Evolutionary conservation across 2,888 invertebrate species (phyloP).

Genomic region (Agonopterix subpropinquella): DNA sequence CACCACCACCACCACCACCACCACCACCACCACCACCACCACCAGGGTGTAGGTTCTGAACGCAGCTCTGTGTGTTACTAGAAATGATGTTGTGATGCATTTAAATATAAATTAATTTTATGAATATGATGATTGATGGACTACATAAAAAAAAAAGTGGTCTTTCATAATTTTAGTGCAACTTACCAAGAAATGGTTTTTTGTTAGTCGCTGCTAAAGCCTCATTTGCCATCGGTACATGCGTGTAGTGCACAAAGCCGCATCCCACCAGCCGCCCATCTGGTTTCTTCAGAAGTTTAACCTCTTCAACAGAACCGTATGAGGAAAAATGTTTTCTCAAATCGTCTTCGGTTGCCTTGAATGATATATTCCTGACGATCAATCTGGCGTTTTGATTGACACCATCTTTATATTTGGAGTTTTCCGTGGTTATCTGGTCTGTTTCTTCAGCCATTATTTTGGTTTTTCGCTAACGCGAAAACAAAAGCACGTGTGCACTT

Average conservation of each 20-base stretch:
- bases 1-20: too few species aligned
- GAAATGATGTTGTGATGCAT: too few species aligned
- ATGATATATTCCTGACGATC: conserved; percentile 80
- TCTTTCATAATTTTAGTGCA: background rate
- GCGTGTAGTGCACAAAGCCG: conserved; percentile 90
- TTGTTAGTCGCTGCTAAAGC: conserved; percentile 83
- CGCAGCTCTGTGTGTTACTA: too few species aligned
- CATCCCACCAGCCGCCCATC: conserved; percentile 89
- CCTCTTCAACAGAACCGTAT: conserved; percentile 85
- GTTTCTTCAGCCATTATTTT: conserved; percentile 7
- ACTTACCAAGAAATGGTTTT: conserved; percentile 76
- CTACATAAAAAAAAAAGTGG: too few species aligned
- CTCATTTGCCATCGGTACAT: conserved; percentile 85
- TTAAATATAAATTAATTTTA: too few species aligned
- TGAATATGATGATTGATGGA: too few species aligned
- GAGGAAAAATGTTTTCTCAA: conserved; percentile 81
- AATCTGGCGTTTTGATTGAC: conserved; percentile 74
- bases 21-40: too few species aligned
- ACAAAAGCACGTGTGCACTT: background rate
- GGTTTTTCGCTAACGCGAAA: background rate
- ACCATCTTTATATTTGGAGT: conserved; percentile 39
- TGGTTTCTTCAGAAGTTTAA: conserved; percentile 82
- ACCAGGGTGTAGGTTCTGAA: too few species aligned
- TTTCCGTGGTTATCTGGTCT: conserved; percentile 7
- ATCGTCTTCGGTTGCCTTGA: conserved; percentile 83